Evolutionary conservation across 2,797 vertebrate species (phyloP).

Genomic region (Sylvilagus floridanus): DNA sequence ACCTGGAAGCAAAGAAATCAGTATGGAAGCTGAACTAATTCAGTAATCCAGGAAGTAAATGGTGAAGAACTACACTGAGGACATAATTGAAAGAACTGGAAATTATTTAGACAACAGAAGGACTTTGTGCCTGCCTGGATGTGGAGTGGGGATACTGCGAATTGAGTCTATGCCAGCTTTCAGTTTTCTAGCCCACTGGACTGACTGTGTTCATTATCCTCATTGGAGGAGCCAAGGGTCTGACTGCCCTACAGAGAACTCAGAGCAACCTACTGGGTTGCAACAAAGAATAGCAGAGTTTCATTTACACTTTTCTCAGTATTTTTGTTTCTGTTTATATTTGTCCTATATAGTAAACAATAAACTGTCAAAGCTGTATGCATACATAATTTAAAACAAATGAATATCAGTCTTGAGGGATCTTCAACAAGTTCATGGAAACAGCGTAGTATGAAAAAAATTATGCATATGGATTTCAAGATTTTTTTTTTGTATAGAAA

Average conservation of each 20-base stretch:
- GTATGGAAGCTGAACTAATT: not conserved
- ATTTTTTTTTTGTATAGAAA: no score
- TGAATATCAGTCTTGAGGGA: not conserved
- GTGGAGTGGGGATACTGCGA: not conserved
- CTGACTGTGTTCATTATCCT: not conserved
- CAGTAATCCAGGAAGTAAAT: not conserved
- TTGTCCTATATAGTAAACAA: not conserved
- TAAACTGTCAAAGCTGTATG: not conserved
- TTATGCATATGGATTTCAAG: no score
- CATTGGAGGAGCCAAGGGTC: not conserved
- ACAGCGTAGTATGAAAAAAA: no score
- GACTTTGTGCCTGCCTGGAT: not conserved
- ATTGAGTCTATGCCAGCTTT: not conserved
- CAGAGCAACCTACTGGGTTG: not conserved
- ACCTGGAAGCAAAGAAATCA: not conserved
- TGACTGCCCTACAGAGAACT: not conserved
- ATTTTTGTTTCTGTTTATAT: not conserved
- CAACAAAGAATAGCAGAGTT: not conserved
- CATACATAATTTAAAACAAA: conserved; percentile 14
- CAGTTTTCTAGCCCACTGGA: not conserved
- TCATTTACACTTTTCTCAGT: not conserved
- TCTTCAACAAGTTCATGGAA: no score
- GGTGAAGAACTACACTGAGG: not conserved
- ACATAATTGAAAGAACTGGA: not conserved
- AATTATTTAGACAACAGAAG: not conserved